Base-by-base conservation (phyloP, 2,797 vertebrate species). In the Todus mexicanus region DNA sequence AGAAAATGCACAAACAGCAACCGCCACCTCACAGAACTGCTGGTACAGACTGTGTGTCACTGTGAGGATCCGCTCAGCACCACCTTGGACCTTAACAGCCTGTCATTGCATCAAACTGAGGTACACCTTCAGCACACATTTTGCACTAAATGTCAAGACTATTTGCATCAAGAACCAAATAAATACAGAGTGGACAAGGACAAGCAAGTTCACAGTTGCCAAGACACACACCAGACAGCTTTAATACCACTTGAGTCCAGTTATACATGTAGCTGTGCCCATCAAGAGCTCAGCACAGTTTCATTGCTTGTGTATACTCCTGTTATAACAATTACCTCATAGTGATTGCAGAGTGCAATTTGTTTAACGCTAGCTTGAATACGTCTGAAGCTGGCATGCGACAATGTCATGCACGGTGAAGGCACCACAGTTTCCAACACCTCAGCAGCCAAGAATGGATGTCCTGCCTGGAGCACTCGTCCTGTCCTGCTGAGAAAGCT, bases 21-120 rank as follows among this genome's bases (percentile, higher is more conserved):
- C 63, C 1, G 1, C 5, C 59, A 54, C 31, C 1, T 1, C 48
- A 7, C 15, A 25, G 38, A 70, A 19, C 26, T 16, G 48, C 25
- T 0, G 0, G 40, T 6, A 31, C 57, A 33, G 50, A 4, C n/a
- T 6, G 26, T 0, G 1, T 0, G 1, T 2, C 45, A 48, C 16
- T 4, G 38, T 0, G 4, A 27, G 59, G 19, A 31, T 12, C 23
- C 50, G 35, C 56, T 57, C 54, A 27, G 45, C 70, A 14, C 33
- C 6, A 37, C 66, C 42, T 65, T 12, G 35, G 4, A 10, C 50
- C 65, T 71, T 22, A 40, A 48, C 40, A 68, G 69, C 20, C 56
- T 66, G 18, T 5, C 12, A 1, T 6, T 26, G 40, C 33, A 54
- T 33, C 61, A 53, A 40, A 45, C 29, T 4, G 9, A 59, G 42